Base-by-base conservation (phyloP, 2,797 vertebrate genomes). In the Mionectes olivaceus region DNA sequence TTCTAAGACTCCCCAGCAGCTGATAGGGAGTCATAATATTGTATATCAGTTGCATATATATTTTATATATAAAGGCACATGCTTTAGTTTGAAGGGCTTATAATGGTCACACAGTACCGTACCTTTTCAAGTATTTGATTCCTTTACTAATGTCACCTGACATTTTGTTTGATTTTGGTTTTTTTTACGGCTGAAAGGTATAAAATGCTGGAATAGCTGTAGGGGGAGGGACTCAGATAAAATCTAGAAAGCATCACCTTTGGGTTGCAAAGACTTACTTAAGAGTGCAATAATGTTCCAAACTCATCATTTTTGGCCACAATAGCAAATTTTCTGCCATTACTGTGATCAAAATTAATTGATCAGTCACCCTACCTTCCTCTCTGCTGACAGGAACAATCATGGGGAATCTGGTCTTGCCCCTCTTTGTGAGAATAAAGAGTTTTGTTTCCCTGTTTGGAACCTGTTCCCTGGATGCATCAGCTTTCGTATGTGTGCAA, bases 301-400 rank as follows among this genome's bases (percentile, higher is more conserved):
- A 87, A 28, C 32, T 82, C 5, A 13, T 55, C 50, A 86, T 82
- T 94, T 79, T 81, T 92, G 78, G 46, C 46, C 19, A 27, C 75
- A 93, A 17, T 15, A 87, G 75, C 44, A 61, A 87, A 83, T 85
- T 80, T 81, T 78, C 68, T 44, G 44, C 65, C 53, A 35, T 56
- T 70, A 37, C 30, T 70, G 64, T 61, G 76, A 83, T 86, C 70
- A 83, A 86, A 91, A 87, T 90, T 83, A 93, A 81, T 86, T 39
- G 70, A 81, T 96, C 73, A 89, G 37, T 87, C 89, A 59, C 15
- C 24, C 53, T 61, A 71, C 57, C 77, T 87, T 67, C 56, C 55
- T 93, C 61, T 79, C 70, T 93, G 60, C 83, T 95, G 47, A 61
- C 32, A 41, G 84, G 64, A 87, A 64, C 35, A n/a, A 64, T 84